Evolutionary conservation across 2,797 vertebrate genomes (phyloP).

Genomic region (Florisuga fusca): DNA sequence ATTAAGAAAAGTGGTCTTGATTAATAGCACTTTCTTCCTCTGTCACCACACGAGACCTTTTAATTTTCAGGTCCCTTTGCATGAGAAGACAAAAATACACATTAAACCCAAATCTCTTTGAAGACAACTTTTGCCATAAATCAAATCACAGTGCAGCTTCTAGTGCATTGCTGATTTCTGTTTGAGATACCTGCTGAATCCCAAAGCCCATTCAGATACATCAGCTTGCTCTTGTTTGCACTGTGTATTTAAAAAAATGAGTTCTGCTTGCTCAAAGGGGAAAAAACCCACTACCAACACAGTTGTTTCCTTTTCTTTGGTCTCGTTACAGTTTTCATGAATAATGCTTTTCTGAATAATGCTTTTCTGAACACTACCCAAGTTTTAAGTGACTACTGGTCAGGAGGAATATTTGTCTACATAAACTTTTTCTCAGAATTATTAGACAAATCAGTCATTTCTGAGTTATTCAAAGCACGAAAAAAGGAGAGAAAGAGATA

Average conservation of each 20-base stretch:
- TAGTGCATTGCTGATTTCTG: not conserved
- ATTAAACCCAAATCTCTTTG: slow-evolving; percentile 26
- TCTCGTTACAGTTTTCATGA: slow-evolving; percentile 7
- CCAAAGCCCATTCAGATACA: not conserved
- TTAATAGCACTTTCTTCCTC: slow-evolving; percentile 58
- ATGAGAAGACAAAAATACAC: not conserved
- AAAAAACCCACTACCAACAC: not conserved
- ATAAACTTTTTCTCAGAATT: not conserved
- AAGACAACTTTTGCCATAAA: slow-evolving; percentile 43
- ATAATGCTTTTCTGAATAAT: not conserved
- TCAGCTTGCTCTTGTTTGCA: not conserved
- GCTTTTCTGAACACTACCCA: not conserved
- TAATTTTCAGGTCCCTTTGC: slow-evolving; percentile 21
- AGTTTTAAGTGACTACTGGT: not conserved
- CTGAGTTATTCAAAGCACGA: not conserved
- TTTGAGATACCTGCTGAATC: not conserved
- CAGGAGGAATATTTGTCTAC: not conserved
- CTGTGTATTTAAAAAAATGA: not conserved
- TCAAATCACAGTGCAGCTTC: not conserved
- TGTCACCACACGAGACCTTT: slow-evolving; percentile 22
- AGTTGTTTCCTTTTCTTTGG: not conserved
- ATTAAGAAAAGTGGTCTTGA: slow-evolving; percentile 34
- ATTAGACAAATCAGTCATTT: not conserved
- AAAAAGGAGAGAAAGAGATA: not conserved
- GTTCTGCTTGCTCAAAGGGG: not conserved